These are phyloP conservation scores for Teleopsis dalmanni DNA, from an alignment of 1,140 invertebrate genomes.

Conservation along the genomic window DNA sequence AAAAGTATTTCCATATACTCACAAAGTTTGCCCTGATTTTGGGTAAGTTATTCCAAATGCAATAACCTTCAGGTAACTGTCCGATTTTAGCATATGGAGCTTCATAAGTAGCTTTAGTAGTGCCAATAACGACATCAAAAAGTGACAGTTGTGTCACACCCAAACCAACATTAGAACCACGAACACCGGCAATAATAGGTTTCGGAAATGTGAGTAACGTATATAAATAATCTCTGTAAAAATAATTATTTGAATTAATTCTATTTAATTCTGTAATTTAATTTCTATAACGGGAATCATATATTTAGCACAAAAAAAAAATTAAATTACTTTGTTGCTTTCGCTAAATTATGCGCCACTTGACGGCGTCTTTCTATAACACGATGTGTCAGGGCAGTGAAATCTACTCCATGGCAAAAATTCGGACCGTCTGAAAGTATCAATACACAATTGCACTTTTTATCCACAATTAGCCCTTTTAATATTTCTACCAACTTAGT, in stretches of 20 bases:
- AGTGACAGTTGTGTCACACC: slow-evolving; percentile 68
- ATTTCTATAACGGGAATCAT: no score
- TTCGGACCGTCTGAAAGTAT: slow-evolving; percentile 55
- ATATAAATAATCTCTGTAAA: slow-evolving; percentile 59
- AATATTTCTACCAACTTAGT: slow-evolving; percentile 56
- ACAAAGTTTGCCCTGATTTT: slow-evolving; percentile 54
- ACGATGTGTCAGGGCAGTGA: slow-evolving; percentile 52
- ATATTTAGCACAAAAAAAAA: no score
- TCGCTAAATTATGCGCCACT: slow-evolving; percentile 51
- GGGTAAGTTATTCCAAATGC: slow-evolving; percentile 56
- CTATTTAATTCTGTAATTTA: no score
- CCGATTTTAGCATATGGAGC: slow-evolving; percentile 62
- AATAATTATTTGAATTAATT: no score
- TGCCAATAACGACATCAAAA: slow-evolving; percentile 68
- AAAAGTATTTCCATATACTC: slow-evolving; percentile 29
- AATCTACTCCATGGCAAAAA: slow-evolving; percentile 67
- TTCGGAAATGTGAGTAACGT: slow-evolving; percentile 61
- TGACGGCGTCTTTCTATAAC: slow-evolving; percentile 53
- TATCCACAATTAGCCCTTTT: slow-evolving; percentile 52
- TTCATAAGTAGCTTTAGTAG: slow-evolving; percentile 64
- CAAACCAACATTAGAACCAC: slow-evolving; percentile 60
- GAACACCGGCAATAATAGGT: slow-evolving; percentile 64
- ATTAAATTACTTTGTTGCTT: slow-evolving; percentile 59
- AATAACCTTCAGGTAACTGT: slow-evolving; percentile 63
- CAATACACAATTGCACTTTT: slow-evolving; percentile 56